These are phyloP conservation scores for Rosalia funebris DNA, from an alignment of 2,888 invertebrate genomes.

Conservation along the genomic window DNA sequence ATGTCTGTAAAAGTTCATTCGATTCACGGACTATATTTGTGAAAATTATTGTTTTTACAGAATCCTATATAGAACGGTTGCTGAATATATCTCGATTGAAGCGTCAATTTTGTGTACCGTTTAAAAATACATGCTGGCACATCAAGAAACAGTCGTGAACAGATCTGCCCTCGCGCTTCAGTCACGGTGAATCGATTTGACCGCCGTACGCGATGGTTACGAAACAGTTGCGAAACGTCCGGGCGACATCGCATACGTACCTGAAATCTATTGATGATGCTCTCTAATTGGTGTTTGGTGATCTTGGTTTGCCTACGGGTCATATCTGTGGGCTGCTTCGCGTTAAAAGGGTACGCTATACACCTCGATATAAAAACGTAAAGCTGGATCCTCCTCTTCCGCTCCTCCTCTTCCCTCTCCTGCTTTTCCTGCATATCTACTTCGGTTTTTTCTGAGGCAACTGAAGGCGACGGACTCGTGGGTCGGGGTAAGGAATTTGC, in stretches of 20 bases:
- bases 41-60: no score
- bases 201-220: no score
- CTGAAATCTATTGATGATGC: slow-evolving; percentile 94
- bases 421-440: slow-evolving; percentile 89
- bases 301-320: slow-evolving; percentile 95
- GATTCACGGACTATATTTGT: no score
- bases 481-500: slow-evolving; percentile 79
- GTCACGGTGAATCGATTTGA: no score
- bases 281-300: slow-evolving; percentile 94
- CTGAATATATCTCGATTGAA: no score
- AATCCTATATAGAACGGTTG: no score
- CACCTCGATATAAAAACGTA: slow-evolving; percentile 99
- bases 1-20: no score
- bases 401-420: slow-evolving; percentile 95
- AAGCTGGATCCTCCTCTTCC: slow-evolving; percentile 92
- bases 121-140: no score
- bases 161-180: no score
- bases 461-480: slow-evolving; percentile 90
- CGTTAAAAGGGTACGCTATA: slow-evolving; percentile 98
- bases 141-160: no score
- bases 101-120: no score
- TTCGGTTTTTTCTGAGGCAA: slow-evolving; percentile 90
- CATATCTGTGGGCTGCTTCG: slow-evolving; percentile 99
- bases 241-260: slow-evolving; percentile 67
- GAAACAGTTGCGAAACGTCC: no score